phyloP scores from a whole-genome alignment of 2,113 vertebrate genomes.

The Climacteris rufus region DNA sequence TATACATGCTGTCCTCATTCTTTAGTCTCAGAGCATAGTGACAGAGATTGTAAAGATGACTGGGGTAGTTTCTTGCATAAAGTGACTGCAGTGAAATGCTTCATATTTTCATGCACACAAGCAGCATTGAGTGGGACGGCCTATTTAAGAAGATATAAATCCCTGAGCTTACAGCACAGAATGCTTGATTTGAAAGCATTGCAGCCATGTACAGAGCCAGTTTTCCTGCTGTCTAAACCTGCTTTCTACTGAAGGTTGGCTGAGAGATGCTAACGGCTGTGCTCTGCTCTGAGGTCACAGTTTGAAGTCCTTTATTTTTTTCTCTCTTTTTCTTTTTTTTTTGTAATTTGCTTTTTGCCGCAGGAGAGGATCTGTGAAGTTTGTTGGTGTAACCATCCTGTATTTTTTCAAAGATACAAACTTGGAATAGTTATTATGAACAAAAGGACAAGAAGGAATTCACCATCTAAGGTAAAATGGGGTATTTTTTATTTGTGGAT shows the following conservation, averaged over 20 bases:
- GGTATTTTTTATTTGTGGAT: conserved; percentile 33
- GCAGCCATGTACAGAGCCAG: conserved; percentile 50
- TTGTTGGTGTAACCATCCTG: conserved; percentile 17
- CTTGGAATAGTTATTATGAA: conserved; percentile 57
- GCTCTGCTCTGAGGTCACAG: conserved; percentile 81
- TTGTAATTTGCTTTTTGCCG: conserved; percentile 77
- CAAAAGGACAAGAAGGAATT: conserved; percentile 55
- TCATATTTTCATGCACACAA: conserved; percentile 70
- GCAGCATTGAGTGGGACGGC: conserved; percentile 67
- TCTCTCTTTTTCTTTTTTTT: conserved; percentile 64
- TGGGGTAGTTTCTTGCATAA: conserved; percentile 71
- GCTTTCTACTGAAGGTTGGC: conserved; percentile 67
- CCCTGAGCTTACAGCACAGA: conserved; percentile 48
- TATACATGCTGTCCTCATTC: conserved; percentile 80
- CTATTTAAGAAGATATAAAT: conserved; percentile 70
- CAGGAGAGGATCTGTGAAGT: conserved; percentile 65
- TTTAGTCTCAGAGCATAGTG: conserved; percentile 64
- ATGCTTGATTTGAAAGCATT: conserved; percentile 70
- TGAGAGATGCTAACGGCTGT: conserved; percentile 66
- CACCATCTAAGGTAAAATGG: conserved; percentile 63
- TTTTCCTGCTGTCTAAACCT: conserved; percentile 68
- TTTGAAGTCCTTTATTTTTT: conserved; percentile 72
- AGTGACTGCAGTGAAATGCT: conserved; percentile 77
- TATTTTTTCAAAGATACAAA: conserved; percentile 41
- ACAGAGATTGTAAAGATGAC: conserved; percentile 71